Percentiles rank a stretch among this genome's conserved stretches.
Conservation (phyloP, 2,888 invertebrate genomes). For the Willowsia nigromaculata region DNA sequence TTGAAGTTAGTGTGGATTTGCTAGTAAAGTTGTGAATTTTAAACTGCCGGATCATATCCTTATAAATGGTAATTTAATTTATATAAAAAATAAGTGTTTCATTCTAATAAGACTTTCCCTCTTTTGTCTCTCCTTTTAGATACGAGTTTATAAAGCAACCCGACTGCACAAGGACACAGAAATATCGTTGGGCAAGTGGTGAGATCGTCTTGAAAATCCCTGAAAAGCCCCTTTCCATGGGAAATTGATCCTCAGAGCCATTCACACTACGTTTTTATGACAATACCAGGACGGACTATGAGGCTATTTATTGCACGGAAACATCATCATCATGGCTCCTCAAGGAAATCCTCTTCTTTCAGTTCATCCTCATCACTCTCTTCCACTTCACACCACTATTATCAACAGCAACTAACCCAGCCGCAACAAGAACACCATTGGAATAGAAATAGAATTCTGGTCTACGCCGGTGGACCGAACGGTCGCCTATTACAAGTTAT, state of each 20-base stretch:
- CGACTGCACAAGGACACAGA: constrained; percentile 70
- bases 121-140: constrained; percentile 51
- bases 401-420: constrained; percentile 18
- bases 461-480: constrained; percentile 72
- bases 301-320: constrained; percentile 68
- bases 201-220: constrained; percentile 70
- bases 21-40: too few relatives aligned
- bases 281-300: constrained; percentile 73
- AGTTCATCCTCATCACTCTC: constrained; percentile 40
- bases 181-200: constrained; percentile 70
- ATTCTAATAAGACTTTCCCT: not conserved
- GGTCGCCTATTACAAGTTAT: constrained; percentile 74
- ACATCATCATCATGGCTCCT: constrained; percentile 36
- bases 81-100: too few relatives aligned
- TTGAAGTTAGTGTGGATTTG: too few relatives aligned
- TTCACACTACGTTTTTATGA: constrained; percentile 74
- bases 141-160: constrained; percentile 75
- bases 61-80: too few relatives aligned
- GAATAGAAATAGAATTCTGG: constrained; percentile 72
- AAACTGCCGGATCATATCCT: too few relatives aligned
- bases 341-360: constrained; percentile 60
- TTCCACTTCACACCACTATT: not conserved
- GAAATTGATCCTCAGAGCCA: constrained; percentile 73
- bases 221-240: constrained; percentile 74
- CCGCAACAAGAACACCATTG: constrained; percentile 52